A percentile compares a stretch with the other conserved stretches of the same genome.
Conservation (phyloP, 2,888 invertebrate genomes). For the Meliscaeva auricollis region DNA sequence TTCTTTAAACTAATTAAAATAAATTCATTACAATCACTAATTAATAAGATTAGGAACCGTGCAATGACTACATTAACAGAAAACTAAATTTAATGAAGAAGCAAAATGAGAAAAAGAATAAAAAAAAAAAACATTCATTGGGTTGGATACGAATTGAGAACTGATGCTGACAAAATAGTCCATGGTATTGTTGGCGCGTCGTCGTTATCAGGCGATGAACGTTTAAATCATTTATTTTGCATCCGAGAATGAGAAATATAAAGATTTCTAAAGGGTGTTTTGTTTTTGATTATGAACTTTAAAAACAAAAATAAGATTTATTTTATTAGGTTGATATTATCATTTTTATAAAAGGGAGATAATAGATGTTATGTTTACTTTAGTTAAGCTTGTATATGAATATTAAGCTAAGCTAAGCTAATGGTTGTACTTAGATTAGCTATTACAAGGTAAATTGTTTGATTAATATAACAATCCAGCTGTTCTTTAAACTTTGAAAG, state of each 20-base stretch:
- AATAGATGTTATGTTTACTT: too few relatives aligned
- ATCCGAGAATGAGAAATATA: neutral
- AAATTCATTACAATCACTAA: constrained; percentile 48
- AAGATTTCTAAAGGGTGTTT: neutral
- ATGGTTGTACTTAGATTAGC: too few relatives aligned
- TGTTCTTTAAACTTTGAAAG: too few relatives aligned
- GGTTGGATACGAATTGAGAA: constrained; percentile 2
- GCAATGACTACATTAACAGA: constrained; percentile 41
- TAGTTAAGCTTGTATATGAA: too few relatives aligned
- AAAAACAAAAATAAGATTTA: neutral
- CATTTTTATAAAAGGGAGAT: neutral
- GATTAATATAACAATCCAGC: too few relatives aligned
- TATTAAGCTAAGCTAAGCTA: too few relatives aligned
- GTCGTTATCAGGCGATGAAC: constrained; percentile 42
- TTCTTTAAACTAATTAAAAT: constrained; percentile 28
- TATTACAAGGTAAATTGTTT: too few relatives aligned
- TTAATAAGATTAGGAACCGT: constrained; percentile 45
- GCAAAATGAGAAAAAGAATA: neutral
- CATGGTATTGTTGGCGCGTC: neutral
- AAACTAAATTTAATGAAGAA: neutral
- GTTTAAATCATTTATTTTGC: constrained; percentile 36
- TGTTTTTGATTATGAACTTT: neutral
- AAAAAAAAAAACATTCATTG: constrained; percentile 2
- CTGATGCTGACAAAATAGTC: constrained; percentile 30
- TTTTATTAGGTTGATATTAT: neutral